Conservation (phyloP, 2,888 invertebrate genomes). For the Lasioglossum pauxillum region DNA sequence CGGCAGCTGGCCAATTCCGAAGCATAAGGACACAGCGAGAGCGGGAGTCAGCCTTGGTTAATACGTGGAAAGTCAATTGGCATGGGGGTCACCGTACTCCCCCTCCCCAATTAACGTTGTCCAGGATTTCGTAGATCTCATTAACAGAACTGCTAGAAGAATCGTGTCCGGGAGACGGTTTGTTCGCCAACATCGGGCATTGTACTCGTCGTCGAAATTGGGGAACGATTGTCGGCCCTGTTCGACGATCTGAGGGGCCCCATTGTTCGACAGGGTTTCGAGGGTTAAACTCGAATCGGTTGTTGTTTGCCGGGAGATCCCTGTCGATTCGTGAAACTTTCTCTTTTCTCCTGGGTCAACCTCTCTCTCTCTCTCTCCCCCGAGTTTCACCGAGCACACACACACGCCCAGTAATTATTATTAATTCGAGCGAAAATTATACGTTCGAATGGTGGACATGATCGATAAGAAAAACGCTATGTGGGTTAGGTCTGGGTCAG, state of each 20-base stretch:
- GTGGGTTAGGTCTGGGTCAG: not conserved
- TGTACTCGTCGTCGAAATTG: slow-evolving; percentile 30
- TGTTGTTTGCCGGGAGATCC: not conserved
- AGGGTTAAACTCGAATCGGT: slow-evolving; percentile 26
- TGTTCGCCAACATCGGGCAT: slow-evolving; percentile 25
- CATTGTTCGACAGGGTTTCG: slow-evolving; percentile 38
- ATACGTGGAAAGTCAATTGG: slow-evolving; percentile 61
- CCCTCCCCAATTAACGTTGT: slow-evolving; percentile 48
- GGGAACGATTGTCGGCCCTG: slow-evolving; percentile 24
- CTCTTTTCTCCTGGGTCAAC: not conserved
- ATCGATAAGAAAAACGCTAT: not conserved
- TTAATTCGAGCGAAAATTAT: not conserved
- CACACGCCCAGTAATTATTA: not conserved
- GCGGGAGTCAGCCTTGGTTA: not conserved
- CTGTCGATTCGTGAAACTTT: not conserved
- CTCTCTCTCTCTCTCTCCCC: not conserved
- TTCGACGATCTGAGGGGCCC: not conserved
- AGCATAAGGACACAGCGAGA: slow-evolving; percentile 2
- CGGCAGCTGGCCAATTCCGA: slow-evolving; percentile 50
- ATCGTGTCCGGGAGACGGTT: slow-evolving; percentile 7
- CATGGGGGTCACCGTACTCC: slow-evolving; percentile 33
- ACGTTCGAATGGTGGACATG: not conserved
- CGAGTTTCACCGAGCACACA: not conserved
- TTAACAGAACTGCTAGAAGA: slow-evolving; percentile 31
- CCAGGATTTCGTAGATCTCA: slow-evolving; percentile 60